Evolutionary conservation across 2,888 invertebrate genomes (phyloP), one percentile per base, ranked within the genome.

Genomic region (Polyommatus iphigenia): DNA sequence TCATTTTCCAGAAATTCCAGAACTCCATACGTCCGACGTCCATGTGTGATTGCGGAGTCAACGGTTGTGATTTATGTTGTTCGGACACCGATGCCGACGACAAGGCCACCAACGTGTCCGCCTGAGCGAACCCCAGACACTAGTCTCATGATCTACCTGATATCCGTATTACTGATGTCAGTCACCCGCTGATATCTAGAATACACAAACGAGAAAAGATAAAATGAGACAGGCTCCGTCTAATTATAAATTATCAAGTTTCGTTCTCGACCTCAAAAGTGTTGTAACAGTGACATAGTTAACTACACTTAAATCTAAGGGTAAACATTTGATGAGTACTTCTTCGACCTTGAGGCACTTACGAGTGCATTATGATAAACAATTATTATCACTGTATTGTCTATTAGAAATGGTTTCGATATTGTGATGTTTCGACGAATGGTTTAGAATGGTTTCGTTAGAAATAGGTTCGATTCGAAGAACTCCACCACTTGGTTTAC

Each of bases 1-100:
- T 13, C 41, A 46, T 5, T 76, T 77, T 95, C 78, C 94, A 98
- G 98, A 98, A 97, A 96, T 90, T 98, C 76, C 95, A 95, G 84
- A 95, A 96, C 85, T 96, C 97, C 7, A 94, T 97, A 80, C 96
- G 96, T 82, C 97, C 98, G 7, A 96, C 96, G 62, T 91, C 92
- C 80, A 95, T 97, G 82, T 96, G 96, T 84, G 97, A 97, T 84
- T 97, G 98, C 85, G 96, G 96, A 24, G 96, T 96, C 82, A 95
- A 96, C 85, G 96, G 98, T 94, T 97, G 97, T 87, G 97, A 97
- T 83, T 89, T 92, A 80, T 94, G 94, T 86, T 92, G 87, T 83
- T 93, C 93, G 46, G 93, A 93, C 41, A 93, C 93, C 18, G 94
- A 94, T 75, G 85, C 91, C 50, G 93, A 93, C 79, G 91, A 93